These are phyloP conservation scores for Melieria crassipennis DNA, from an alignment of 2,888 invertebrate species.

Conservation along the genomic window DNA sequence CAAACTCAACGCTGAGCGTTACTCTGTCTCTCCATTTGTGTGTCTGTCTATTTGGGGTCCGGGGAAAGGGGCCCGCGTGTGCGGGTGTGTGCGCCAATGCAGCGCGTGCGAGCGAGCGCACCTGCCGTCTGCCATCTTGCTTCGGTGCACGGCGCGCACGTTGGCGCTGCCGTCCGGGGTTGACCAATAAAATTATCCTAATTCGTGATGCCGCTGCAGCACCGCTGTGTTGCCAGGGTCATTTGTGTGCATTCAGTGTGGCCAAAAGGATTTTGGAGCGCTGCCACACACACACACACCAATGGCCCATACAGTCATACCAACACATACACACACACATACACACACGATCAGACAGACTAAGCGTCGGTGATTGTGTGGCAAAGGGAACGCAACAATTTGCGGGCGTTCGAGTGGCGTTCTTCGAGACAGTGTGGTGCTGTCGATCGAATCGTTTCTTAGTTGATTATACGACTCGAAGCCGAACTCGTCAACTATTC, in stretches of 20 bases:
- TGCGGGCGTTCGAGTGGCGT: not conserved
- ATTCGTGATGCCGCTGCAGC: conserved; percentile 50
- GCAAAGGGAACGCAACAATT: not conserved
- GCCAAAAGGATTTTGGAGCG: not conserved
- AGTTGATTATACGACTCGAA: conserved; percentile 26
- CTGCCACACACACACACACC: not conserved
- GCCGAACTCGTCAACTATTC: conserved; percentile 8
- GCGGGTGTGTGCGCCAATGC: conserved; percentile 49
- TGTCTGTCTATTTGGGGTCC: not conserved
- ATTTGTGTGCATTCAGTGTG: not conserved
- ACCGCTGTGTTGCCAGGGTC: too few relatives aligned
- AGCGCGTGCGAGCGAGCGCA: conserved; percentile 1
- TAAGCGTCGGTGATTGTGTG: not conserved
- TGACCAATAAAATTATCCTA: conserved; percentile 62
- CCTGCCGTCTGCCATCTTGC: not conserved
- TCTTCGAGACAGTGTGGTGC: conserved; percentile 31
- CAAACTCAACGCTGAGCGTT: conserved; percentile 39
- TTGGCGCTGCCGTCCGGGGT: conserved; percentile 42
- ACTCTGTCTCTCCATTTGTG: conserved; percentile 28
- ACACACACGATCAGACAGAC: not conserved
- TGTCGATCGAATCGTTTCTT: conserved; percentile 24
- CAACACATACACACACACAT: not conserved
- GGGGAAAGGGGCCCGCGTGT: conserved; percentile 1
- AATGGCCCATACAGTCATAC: not conserved
- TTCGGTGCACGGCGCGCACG: not conserved